Base-by-base conservation (phyloP, 1,140 invertebrate species). In the Stegodyphus dumicola region DNA sequence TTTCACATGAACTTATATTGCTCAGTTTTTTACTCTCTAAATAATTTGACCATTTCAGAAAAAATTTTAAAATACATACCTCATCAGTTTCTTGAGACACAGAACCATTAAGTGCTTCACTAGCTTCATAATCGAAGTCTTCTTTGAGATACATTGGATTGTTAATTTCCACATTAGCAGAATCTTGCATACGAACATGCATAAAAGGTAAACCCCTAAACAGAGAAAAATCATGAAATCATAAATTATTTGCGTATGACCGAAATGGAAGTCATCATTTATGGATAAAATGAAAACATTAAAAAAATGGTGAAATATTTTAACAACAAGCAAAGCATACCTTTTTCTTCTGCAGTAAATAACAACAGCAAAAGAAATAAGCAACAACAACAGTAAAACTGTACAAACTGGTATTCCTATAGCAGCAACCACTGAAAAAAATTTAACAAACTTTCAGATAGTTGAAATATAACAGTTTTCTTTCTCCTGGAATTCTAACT, bases 131-230 rank as follows among this genome's bases (percentile, higher is more conserved):
- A 53, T 93, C 94, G 64, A 87, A 88, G 13, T 92, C 91, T 89
- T 94, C 93, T 77, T 93, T 93, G 81, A 95, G 92, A 90, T 95
- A 96, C 92, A 96, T 96, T 11, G 95, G 95, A 91, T 96, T 96
- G 89, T 91, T 94, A 79, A 96, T 95, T 91, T 95, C 95, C 88
- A 95, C 93, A 81, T 91, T 92, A 7, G 88, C 89, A 90, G 94
- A 95, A 89, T 96, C 95, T 79, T 94, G 92, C 89, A 96, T 94
- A 15, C 95, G 92, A 53, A 94, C 93, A 91, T 96, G 95, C 87
- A 93, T 93, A 90, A 96, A 96, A 53, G 93, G 92, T 88, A 92
- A 91, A 49, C 92, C 93, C 88, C 92, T 94, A 56, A 84, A 88
- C 87, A 53, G 7, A 67, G 7, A 71, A 87, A 88, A 51, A 79